These are phyloP conservation scores for Resseliella maxima DNA, from an alignment of 2,888 invertebrate species.

Conservation along the genomic window DNA sequence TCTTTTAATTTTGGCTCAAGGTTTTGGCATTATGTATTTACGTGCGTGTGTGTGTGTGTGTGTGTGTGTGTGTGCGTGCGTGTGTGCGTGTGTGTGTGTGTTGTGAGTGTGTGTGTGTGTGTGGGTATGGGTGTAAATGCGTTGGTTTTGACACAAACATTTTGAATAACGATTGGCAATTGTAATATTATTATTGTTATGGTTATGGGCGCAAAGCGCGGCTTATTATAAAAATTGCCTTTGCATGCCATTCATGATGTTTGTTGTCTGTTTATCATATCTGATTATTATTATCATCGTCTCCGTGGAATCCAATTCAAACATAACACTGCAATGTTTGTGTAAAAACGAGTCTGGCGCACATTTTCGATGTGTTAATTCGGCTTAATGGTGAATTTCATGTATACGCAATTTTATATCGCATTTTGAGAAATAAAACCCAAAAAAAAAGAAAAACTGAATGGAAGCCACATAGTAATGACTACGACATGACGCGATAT, in stretches of 20 bases:
- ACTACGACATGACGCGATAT: not conserved
- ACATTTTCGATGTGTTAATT: slow-evolving; percentile 14
- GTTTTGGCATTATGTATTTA: no score
- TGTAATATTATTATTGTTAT: slow-evolving; percentile 6
- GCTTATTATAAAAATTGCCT: not conserved
- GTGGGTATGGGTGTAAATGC: not conserved
- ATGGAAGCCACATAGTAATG: not conserved
- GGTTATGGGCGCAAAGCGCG: not conserved
- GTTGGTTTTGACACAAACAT: not conserved
- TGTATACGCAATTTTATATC: not conserved
- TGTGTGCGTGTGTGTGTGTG: not conserved
- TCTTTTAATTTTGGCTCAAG: no score
- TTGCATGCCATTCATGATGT: not conserved
- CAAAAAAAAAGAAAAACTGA: not conserved
- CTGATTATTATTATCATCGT: slow-evolving; percentile 25
- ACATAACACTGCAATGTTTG: not conserved
- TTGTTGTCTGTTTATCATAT: slow-evolving; percentile 25
- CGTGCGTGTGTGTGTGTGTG: no score
- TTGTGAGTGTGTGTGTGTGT: not conserved
- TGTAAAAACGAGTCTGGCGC: no score
- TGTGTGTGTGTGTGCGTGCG: not conserved
- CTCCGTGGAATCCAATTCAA: not conserved
- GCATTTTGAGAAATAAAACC: not conserved
- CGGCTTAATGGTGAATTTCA: not conserved
- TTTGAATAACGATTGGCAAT: slow-evolving; percentile 1